Base-by-base conservation (phyloP, 2,888 invertebrate species). In the Ophion costatus region DNA sequence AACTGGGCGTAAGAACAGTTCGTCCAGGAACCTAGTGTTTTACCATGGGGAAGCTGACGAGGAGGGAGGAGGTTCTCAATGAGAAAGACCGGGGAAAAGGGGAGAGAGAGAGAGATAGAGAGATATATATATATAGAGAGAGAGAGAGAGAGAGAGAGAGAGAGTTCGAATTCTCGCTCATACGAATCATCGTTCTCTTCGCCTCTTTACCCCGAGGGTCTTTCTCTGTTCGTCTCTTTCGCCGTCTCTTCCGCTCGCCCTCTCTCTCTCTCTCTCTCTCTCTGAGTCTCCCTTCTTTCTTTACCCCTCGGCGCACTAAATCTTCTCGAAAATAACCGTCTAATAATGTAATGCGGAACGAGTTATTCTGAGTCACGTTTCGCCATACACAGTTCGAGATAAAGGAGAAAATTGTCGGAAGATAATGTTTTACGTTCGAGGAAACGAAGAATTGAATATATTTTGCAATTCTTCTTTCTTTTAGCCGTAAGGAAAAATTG, bases 311-410 rank as follows among this genome's bases (percentile, higher is more conserved):
- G 45, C 63, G 22, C 14, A 63, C 76, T 56, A 59, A 66, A 64
- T 67, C 56, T 66, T 73, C 75, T 88, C 90, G 87, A 88, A 91
- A 92, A 92, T 92, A 92, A 89, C 90, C 90, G 89, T 90, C 92
- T 91, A 92, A 92, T 93, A 93, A 92, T 92, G 92, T 92, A 92
- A 92, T 91, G 92, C 92, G 92, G 92, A 93, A 93, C 92, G 91
- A 92, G 92, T 91, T 91, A 93, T 93, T 93, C 91, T 90, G 57
- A 73, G 74, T 63, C 78, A 64, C 80, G 66, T 78, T 70, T 70
- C 64, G 45, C 67, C 64, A 38, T 75, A 59, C 59, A 74, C 45
- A 59, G 29, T 11, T 57, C 29, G 24, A 67, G 71, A 64, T 42
- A 79, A 88, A 88, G 86, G 88, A 88, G 88, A 87, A 88, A 79